Conservation (phyloP, 1,140 invertebrate species). For the Cotesia glomerata region DNA sequence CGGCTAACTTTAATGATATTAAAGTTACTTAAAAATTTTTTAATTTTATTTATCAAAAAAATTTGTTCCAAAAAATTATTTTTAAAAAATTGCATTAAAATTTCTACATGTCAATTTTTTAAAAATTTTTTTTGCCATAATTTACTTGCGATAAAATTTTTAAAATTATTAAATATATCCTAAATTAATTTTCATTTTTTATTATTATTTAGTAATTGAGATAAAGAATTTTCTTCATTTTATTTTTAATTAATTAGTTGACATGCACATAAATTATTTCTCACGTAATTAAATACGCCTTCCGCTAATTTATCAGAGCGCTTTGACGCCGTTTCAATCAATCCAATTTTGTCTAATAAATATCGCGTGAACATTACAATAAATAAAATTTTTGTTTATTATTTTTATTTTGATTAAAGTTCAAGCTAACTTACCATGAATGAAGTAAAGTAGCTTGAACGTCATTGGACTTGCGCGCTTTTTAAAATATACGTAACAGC, state of each 20-base stretch:
- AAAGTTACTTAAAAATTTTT: too few relatives aligned
- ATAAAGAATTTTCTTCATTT: background rate
- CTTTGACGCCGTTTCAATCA: conserved; percentile 18
- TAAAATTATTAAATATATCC: too few relatives aligned
- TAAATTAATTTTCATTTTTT: too few relatives aligned
- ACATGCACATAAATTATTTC: background rate
- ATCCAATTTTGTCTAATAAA: conserved; percentile 18
- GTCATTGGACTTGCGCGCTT: conserved; percentile 2
- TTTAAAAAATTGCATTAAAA: too few relatives aligned
- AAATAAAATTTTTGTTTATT: background rate
- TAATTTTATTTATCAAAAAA: too few relatives aligned
- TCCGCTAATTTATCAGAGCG: background rate
- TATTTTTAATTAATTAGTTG: too few relatives aligned
- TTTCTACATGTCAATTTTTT: too few relatives aligned
- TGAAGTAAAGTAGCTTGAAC: background rate
- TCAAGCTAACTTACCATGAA: background rate
- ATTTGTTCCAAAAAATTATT: too few relatives aligned
- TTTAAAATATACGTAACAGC: background rate
- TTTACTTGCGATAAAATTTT: too few relatives aligned
- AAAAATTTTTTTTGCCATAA: too few relatives aligned
- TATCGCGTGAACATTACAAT: background rate
- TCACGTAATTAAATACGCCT: background rate
- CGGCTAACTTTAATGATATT: too few relatives aligned
- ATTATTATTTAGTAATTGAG: too few relatives aligned
- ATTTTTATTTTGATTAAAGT: background rate